These are phyloP conservation scores for Nomada goodeniana DNA, from an alignment of 2,888 invertebrate species.

Conservation along the genomic window DNA sequence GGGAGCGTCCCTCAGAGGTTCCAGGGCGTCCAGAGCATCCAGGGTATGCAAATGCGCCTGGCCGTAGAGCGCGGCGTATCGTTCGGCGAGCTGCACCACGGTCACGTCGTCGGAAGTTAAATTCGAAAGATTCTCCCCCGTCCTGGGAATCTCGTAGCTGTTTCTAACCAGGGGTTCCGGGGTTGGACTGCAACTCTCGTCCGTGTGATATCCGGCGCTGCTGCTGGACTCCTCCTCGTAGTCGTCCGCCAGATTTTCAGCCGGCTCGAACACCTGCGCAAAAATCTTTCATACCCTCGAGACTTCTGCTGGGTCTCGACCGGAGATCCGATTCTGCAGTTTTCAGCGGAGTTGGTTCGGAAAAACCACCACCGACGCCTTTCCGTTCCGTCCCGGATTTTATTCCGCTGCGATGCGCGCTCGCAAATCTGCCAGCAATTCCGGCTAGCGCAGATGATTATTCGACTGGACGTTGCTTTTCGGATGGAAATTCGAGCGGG, in stretches of 20 bases:
- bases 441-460: no score
- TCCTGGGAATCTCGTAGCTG: slow-evolving; percentile 28
- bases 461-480: no score
- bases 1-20: slow-evolving; percentile 92
- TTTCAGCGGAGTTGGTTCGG: not conserved
- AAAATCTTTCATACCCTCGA: not conserved
- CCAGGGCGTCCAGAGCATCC: slow-evolving; percentile 93
- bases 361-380: not conserved
- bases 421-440: no score
- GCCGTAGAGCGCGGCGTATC: slow-evolving; percentile 94
- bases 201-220: slow-evolving; percentile 82
- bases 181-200: slow-evolving; percentile 81
- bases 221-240: slow-evolving; percentile 80
- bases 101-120: slow-evolving; percentile 57
- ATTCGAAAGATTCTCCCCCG: slow-evolving; percentile 57
- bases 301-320: not conserved
- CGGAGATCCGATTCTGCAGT: not conserved
- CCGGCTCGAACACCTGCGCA: slow-evolving; percentile 68
- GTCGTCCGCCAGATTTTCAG: slow-evolving; percentile 78
- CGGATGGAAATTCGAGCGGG: no score
- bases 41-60: slow-evolving; percentile 93
- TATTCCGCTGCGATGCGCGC: no score
- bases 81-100: slow-evolving; percentile 87
- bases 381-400: no score
- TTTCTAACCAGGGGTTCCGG: slow-evolving; percentile 75